These are phyloP conservation scores for Pseudopodoces humilis DNA, from an alignment of 2,113 vertebrate species.

Conservation along the genomic window DNA sequence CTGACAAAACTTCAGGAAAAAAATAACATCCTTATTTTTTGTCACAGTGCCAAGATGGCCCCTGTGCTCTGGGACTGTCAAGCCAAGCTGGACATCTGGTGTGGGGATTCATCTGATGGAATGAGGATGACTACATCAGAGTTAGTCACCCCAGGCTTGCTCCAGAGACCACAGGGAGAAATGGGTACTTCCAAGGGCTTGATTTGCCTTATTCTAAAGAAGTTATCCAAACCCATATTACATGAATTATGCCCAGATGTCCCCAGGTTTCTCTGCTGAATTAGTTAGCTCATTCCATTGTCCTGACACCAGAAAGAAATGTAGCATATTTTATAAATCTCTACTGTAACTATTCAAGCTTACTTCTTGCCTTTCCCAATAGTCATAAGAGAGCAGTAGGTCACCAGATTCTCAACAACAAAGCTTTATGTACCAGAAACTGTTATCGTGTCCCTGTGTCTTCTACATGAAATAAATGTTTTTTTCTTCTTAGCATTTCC, in stretches of 20 bases:
- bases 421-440: neutral
- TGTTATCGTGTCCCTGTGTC: neutral
- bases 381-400: neutral
- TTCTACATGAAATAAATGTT: neutral
- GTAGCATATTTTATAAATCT: neutral
- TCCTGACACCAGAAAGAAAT: neutral
- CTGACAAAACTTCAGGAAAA: slow-evolving; percentile 54
- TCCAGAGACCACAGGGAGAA: neutral
- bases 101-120: neutral
- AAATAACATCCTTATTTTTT: slow-evolving; percentile 48
- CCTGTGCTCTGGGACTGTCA: slow-evolving; percentile 29
- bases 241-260: neutral
- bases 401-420: neutral
- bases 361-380: neutral
- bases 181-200: neutral
- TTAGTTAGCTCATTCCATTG: neutral
- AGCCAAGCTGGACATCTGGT: slow-evolving; percentile 28
- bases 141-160: slow-evolving; percentile 1
- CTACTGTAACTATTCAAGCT: neutral
- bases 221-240: neutral
- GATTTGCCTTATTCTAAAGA: neutral
- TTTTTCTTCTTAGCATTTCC: neutral
- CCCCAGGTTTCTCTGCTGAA: neutral
- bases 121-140: neutral
- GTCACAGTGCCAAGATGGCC: slow-evolving; percentile 2